phyloP scores from a whole-genome alignment of 1,140 invertebrate species.

The Adelges cooleyi region DNA sequence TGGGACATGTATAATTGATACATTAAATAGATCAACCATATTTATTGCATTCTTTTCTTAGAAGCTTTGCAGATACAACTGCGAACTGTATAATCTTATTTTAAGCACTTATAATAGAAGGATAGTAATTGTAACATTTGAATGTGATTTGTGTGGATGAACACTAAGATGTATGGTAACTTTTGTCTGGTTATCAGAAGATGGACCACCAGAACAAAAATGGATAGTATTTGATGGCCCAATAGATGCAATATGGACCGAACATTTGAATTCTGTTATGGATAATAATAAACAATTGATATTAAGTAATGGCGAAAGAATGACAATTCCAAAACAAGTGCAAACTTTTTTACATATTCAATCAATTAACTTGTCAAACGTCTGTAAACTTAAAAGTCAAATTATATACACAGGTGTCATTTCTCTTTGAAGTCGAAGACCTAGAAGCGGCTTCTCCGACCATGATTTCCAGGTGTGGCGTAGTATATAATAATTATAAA shows the following conservation, averaged over 20 bases:
- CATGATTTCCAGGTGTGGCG: slow-evolving; percentile 81
- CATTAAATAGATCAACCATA: too few species aligned
- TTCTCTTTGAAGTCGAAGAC: slow-evolving; percentile 88
- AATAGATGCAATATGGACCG: slow-evolving; percentile 63
- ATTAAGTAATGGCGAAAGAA: slow-evolving; percentile 65
- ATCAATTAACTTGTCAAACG: too few species aligned
- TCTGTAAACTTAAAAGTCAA: slow-evolving; percentile 44
- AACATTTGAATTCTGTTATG: slow-evolving; percentile 63
- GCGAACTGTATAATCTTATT: too few species aligned
- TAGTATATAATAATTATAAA: slow-evolving; percentile 57
- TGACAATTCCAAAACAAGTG: slow-evolving; percentile 45
- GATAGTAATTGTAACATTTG: too few species aligned
- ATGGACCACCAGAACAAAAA: slow-evolving; percentile 55
- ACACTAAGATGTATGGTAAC: slow-evolving; percentile 58
- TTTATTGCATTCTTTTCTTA: too few species aligned
- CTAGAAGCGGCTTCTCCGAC: slow-evolving; percentile 87
- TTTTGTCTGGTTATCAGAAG: slow-evolving; percentile 48
- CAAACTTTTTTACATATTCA: not conserved
- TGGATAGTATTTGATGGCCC: slow-evolving; percentile 74
- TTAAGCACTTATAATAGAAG: too few species aligned
- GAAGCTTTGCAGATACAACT: too few species aligned
- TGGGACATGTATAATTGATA: too few species aligned
- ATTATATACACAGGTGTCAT: slow-evolving; percentile 77
- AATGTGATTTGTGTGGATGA: too few species aligned
- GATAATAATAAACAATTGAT: slow-evolving; percentile 86